Evolutionary conservation across 2,113 vertebrate species (phyloP).

Genomic region (Tragulus kanchil): DNA sequence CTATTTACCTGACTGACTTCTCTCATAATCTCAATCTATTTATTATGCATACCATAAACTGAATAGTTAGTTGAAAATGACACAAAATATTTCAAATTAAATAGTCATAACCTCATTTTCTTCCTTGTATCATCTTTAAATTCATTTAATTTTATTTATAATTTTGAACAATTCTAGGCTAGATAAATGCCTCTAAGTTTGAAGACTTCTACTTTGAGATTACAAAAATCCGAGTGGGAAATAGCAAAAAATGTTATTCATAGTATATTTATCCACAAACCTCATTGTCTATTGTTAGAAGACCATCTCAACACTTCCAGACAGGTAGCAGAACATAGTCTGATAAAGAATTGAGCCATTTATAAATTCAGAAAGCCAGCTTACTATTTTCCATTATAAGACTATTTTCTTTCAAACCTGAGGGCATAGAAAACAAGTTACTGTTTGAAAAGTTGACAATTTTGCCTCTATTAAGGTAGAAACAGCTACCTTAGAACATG

Average conservation of each 20-base stretch:
- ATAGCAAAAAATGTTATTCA: conserved; percentile 26
- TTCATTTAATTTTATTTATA: not conserved
- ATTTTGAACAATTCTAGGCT: conserved; percentile 2
- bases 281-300: conserved; percentile 45
- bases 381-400: conserved; percentile 73
- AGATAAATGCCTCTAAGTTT: not conserved
- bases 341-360: conserved; percentile 39
- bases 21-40: not conserved
- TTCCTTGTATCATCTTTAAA: not conserved
- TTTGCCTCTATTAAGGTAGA: conserved; percentile 74
- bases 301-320: not conserved
- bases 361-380: conserved; percentile 76
- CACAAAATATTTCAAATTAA: conserved; percentile 8
- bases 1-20: not conserved
- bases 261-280: conserved; percentile 41
- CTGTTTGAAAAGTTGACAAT: conserved; percentile 80
- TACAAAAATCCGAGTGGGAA: conserved; percentile 36
- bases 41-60: not conserved
- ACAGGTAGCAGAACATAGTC: conserved; percentile 14
- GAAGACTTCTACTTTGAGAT: not conserved
- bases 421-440: conserved; percentile 77
- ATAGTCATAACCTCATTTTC: not conserved
- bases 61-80: not conserved
- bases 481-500: conserved; percentile 68
- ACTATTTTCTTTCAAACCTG: conserved; percentile 76